Base-by-base conservation (phyloP, 2,113 vertebrate genomes). In the Lasiurus cinereus region DNA sequence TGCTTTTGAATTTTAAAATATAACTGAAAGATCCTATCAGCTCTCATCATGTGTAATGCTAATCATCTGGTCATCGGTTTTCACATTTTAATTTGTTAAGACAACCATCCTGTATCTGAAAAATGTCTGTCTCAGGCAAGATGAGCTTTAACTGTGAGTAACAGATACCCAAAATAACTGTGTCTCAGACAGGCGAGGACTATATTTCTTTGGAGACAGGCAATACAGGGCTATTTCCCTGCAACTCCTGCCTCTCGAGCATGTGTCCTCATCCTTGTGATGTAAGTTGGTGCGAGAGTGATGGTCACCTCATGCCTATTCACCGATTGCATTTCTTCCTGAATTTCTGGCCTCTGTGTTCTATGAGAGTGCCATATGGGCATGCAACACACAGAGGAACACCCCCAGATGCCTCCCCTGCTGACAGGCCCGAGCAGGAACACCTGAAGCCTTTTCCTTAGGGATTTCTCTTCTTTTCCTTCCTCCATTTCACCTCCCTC, bases 1-100 rank as follows among this genome's bases (percentile, higher is more conserved):
- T 92, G 46, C 72, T 87, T 84, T 83, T 83, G 78, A 91, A 74
- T 72, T 91, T 92, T 94, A 91, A 95, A 96, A 76, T 91, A 54
- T 66, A 91, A 84, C 39, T 83, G 74, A 70, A 88, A 78, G 83
- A 91, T 43, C 70, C n/a, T 5, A 67, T 73, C 50, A 76, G 36
- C 6, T 87, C 50, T 88, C 24, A 29, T n/a, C 31, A 36, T 16
- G 7, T 77, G 31, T 46, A 67, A 89, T 89, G 56, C n/a, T 66
- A 92, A 96, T 91, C 39, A 64, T 88, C 83, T 74, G 70, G 24
- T 59, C 76, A 93, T 67, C 12, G 8, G 83, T 79, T 83, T 88
- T 59, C 24, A 22, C 69, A 70, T 80, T 95, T 96, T 86, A 91
- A 67, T 94, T 95, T 95, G 86, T 80, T 76, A 74, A 62, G 92